phyloP scores from a whole-genome alignment of 2,888 invertebrate species.

The Dexiosoma caninum region DNA sequence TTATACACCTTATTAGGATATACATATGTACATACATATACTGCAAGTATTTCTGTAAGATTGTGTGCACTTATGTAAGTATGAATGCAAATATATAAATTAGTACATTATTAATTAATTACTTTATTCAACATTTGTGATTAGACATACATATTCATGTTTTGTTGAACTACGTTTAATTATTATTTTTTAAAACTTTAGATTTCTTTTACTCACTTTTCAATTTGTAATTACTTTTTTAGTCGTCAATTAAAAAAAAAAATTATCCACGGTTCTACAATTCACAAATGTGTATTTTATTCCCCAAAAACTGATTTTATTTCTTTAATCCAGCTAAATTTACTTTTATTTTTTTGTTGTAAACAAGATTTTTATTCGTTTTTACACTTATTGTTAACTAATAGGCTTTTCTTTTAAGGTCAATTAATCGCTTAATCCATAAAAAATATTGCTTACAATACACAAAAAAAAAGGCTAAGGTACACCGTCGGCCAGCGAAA shows the following conservation, averaged over 20 bases:
- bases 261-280: slow-evolving; percentile 31
- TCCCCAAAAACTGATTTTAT: too few species aligned
- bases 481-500: slow-evolving; percentile 43
- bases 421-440: slow-evolving; percentile 15
- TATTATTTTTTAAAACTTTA: too few species aligned
- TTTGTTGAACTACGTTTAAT: too few species aligned
- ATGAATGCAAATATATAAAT: not conserved
- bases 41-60: too few species aligned
- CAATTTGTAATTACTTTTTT: not conserved
- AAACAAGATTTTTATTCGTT: too few species aligned
- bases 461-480: not conserved
- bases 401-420: not conserved
- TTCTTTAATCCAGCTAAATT: not conserved
- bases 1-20: too few species aligned
- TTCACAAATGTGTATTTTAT: too few species aligned
- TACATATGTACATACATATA: not conserved
- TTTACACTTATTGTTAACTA: not conserved
- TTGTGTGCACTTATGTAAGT: too few species aligned
- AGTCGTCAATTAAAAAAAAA: not conserved
- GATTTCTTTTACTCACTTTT: slow-evolving; percentile 3
- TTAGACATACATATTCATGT: too few species aligned
- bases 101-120: too few species aligned
- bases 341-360: too few species aligned
- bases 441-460: not conserved
- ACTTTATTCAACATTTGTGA: too few species aligned